Conservation (phyloP, 2,888 invertebrate species). For the Taphrorychus bicolor region DNA sequence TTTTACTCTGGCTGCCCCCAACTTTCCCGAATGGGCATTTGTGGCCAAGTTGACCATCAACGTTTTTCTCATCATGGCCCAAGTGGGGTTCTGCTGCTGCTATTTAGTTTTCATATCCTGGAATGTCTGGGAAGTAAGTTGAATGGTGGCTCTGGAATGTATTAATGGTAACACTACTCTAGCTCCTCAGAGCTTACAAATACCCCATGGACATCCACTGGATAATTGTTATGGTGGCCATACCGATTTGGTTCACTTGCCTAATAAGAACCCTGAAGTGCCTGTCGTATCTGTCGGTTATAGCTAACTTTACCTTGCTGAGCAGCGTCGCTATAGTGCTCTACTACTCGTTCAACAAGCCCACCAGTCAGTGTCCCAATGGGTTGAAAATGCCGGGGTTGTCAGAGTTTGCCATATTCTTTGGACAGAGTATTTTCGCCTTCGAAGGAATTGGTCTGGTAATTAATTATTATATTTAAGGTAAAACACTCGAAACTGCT, state of each 20-base stretch:
- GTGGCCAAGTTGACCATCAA: constrained; percentile 20
- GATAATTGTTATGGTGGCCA: constrained; percentile 12
- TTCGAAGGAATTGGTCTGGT: constrained; percentile 29
- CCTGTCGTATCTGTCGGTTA: constrained; percentile 15
- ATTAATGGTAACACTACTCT: background rate
- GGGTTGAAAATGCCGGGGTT: constrained; percentile 3
- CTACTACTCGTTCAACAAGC: constrained; percentile 17
- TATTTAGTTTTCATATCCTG: constrained; percentile 31
- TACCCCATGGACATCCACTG: constrained; percentile 16
- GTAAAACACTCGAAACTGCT: no score
- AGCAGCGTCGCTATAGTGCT: constrained; percentile 15
- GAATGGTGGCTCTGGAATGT: background rate
- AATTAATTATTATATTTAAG: no score
- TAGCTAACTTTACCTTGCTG: constrained; percentile 18
- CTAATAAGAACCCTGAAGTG: constrained; percentile 23
- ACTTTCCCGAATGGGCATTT: background rate
- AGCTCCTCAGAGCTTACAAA: constrained; percentile 14
- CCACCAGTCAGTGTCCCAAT: background rate
- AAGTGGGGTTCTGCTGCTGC: constrained; percentile 22
- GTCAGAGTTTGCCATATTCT: constrained; percentile 13
- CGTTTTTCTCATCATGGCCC: constrained; percentile 20
- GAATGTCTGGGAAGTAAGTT: constrained; percentile 19
- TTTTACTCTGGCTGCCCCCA: constrained; percentile 13
- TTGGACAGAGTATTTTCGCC: constrained; percentile 24
- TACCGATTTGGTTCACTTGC: constrained; percentile 30